Evolutionary conservation across 2,888 invertebrate species (phyloP).

Genomic region (Drosophila fungiperda): DNA sequence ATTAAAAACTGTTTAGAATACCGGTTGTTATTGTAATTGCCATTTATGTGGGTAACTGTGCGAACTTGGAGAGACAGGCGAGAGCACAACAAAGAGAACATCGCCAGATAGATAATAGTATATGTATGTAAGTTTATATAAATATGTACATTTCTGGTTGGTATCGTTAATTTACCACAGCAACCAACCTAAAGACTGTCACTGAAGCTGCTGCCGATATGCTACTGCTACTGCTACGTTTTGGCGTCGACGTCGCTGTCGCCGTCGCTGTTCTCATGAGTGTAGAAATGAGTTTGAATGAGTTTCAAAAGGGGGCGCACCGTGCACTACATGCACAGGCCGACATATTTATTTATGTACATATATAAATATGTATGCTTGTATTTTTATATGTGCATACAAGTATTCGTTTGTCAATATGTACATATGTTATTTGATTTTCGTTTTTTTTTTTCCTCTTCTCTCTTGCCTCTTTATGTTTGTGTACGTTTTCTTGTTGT

Average conservation of each 20-base stretch:
- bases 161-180: conserved; percentile 44
- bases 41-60: conserved; percentile 52
- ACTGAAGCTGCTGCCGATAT: conserved; percentile 42
- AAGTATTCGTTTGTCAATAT: conserved; percentile 70
- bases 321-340: conserved; percentile 48
- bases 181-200: conserved; percentile 33
- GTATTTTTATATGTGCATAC: conserved; percentile 29
- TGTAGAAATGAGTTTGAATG: conserved; percentile 76
- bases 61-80: conserved; percentile 27
- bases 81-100: conserved; percentile 26
- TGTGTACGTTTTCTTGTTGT: conserved; percentile 54
- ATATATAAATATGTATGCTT: background rate
- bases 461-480: conserved; percentile 52
- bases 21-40: conserved; percentile 70
- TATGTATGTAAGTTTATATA: conserved; percentile 4
- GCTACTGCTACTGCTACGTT: conserved; percentile 48
- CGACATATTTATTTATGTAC: conserved; percentile 17
- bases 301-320: conserved; percentile 42
- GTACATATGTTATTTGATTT: conserved; percentile 79
- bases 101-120: conserved; percentile 18
- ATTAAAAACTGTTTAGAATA: conserved; percentile 68
- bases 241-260: conserved; percentile 17
- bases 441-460: conserved; percentile 66
- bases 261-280: conserved; percentile 46
- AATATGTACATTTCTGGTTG: conserved; percentile 30